Percentiles rank a stretch among this genome's conserved stretches.
phyloP scores from a whole-genome alignment of 2,113 vertebrate genomes.

The Amphiprion ocellaris region DNA sequence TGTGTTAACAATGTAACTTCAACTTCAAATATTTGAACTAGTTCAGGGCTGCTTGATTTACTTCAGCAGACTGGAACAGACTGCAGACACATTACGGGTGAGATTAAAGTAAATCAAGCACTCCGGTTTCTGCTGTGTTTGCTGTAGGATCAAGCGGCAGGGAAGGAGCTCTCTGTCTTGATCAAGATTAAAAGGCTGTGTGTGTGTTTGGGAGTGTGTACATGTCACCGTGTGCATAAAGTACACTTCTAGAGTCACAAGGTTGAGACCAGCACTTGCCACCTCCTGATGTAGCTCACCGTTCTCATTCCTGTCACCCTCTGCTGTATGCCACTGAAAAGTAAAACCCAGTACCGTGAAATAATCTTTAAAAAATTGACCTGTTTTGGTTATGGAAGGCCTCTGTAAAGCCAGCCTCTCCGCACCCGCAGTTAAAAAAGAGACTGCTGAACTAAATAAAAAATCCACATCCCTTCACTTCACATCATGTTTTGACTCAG shows the following conservation, averaged over 20 bases:
- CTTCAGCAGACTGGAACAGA: slow-evolving; percentile 68
- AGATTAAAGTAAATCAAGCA: slow-evolving; percentile 76
- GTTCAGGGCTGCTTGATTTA: slow-evolving; percentile 65
- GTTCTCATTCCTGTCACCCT: slow-evolving; percentile 40
- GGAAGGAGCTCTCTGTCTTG: slow-evolving; percentile 64
- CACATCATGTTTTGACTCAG: slow-evolving; percentile 67
- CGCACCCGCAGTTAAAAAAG: slow-evolving; percentile 26
- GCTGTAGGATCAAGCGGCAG: slow-evolving; percentile 64
- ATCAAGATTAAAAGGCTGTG: slow-evolving; percentile 64
- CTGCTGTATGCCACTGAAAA: slow-evolving; percentile 38
- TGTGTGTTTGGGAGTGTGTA: background rate
- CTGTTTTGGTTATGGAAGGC: slow-evolving; percentile 72
- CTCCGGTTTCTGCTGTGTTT: slow-evolving; percentile 71
- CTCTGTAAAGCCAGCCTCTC: slow-evolving; percentile 43
- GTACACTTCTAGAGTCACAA: slow-evolving; percentile 36
- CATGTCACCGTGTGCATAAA: slow-evolving; percentile 5
- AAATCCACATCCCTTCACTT: slow-evolving; percentile 58
- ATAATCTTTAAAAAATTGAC: slow-evolving; percentile 68
- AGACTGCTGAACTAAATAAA: slow-evolving; percentile 60
- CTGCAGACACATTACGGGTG: slow-evolving; percentile 63
- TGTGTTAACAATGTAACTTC: slow-evolving; percentile 62
- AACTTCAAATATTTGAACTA: slow-evolving; percentile 69
- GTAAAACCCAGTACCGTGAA: slow-evolving; percentile 55
- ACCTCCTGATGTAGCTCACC: slow-evolving; percentile 16
- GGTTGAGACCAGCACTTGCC: slow-evolving; percentile 37